These are phyloP conservation scores for Heliconius ethilla DNA, from an alignment of 2,888 invertebrate species.

Conservation along the genomic window DNA sequence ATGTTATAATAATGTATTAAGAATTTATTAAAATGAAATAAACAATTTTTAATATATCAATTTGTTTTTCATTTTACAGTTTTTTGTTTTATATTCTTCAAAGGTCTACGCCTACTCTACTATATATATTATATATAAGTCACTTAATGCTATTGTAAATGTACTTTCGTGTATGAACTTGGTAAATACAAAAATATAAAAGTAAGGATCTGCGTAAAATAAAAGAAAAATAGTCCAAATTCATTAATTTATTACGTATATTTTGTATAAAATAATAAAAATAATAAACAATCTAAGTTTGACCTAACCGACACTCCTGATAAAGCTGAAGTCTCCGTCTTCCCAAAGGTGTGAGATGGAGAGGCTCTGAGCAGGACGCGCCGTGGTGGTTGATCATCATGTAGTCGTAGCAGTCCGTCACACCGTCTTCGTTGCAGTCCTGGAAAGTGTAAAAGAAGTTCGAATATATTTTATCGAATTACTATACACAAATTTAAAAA, in stretches of 20 bases:
- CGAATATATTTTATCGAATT: no score
- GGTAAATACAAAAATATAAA: background rate
- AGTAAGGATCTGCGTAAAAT: background rate
- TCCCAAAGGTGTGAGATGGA: constrained; percentile 58
- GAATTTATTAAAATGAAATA: constrained; percentile 1
- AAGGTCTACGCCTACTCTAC: no score
- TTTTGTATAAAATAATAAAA: background rate
- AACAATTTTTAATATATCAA: background rate
- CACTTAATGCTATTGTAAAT: no score
- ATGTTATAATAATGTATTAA: constrained; percentile 14
- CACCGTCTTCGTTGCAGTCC: constrained; percentile 85
- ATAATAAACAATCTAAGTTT: background rate
- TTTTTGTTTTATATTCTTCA: no score
- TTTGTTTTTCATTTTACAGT: background rate
- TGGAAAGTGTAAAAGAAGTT: constrained; percentile 52
- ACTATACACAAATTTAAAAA: no score
- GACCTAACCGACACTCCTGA: constrained; percentile 60
- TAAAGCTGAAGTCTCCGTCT: constrained; percentile 63
- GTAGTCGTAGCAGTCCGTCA: constrained; percentile 84
- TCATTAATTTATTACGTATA: constrained; percentile 2
- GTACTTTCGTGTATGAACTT: background rate
- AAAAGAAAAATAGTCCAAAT: constrained; percentile 5
- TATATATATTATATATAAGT: no score
- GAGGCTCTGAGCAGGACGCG: constrained; percentile 73
- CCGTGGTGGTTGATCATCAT: constrained; percentile 85